Percentiles rank a stretch among this genome's conserved stretches.
These are phyloP conservation scores for Eucidaris tribuloides DNA, from an alignment of 35 echinoderm and acorn worm species.

Conservation along the genomic window DNA sequence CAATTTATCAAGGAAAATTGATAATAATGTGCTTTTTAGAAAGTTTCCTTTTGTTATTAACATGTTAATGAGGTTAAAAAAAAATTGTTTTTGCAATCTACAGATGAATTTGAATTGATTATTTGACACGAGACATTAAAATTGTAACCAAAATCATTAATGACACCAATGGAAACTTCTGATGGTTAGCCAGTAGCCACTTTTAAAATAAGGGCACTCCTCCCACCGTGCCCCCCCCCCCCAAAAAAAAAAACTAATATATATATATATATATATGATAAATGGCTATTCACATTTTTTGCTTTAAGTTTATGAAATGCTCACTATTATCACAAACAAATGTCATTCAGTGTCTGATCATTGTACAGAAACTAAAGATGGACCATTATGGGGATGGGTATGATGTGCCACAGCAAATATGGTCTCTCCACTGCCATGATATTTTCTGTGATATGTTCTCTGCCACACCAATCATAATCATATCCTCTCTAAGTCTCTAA, in stretches of 20 bases:
- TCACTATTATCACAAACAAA: neutral
- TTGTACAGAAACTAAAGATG: neutral
- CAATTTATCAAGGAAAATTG: neutral
- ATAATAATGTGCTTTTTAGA: neutral
- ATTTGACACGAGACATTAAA: neutral
- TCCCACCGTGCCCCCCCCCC: too few relatives aligned
- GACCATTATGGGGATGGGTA: neutral
- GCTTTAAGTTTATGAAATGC: neutral
- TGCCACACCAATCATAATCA: too few relatives aligned
- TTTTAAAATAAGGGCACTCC: neutral
- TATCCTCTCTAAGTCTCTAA: too few relatives aligned
- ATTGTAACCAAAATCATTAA: neutral
- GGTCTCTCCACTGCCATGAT: neutral
- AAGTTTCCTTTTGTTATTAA: neutral
- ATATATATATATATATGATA: neutral
- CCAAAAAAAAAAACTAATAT: neutral
- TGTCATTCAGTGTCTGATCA: neutral
- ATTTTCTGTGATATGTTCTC: too few relatives aligned
- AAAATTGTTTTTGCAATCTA: neutral
- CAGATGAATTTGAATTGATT: neutral
- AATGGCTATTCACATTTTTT: too few relatives aligned
- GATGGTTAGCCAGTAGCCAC: neutral
- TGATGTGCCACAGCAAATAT: neutral
- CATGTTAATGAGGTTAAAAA: neutral
- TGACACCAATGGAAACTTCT: too few relatives aligned